A percentile compares a stretch with the other conserved stretches of the same genome.
phyloP scores from a whole-genome alignment of 2,888 invertebrate species.

The Hydropsyche betteni region DNA sequence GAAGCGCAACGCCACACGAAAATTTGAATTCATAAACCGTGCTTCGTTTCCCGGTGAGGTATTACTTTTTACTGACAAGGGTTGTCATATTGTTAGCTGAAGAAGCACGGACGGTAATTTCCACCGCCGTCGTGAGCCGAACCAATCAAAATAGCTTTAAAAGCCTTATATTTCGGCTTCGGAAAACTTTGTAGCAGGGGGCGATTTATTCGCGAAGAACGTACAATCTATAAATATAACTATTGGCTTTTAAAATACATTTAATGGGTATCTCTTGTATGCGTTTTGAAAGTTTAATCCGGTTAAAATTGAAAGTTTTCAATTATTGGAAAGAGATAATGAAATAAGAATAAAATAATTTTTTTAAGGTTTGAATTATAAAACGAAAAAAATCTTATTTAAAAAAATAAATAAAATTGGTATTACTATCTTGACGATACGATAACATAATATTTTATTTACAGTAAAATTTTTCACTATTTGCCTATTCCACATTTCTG shows the following conservation, averaged over 20 bases:
- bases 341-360: too few relatives aligned
- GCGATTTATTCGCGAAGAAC: too few relatives aligned
- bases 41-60: conserved; percentile 12
- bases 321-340: too few relatives aligned
- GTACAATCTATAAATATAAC: too few relatives aligned
- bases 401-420: too few relatives aligned
- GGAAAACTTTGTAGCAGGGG: background rate
- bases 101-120: conserved; percentile 20
- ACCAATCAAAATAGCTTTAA: conserved; percentile 28
- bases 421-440: background rate
- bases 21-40: conserved; percentile 28
- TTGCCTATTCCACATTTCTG: background rate
- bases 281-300: too few relatives aligned
- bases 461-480: background rate
- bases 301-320: too few relatives aligned
- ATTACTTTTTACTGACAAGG: conserved; percentile 41
- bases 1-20: background rate
- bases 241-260: too few relatives aligned
- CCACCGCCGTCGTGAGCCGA: background rate
- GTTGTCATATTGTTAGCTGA: conserved; percentile 39
- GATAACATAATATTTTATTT: background rate
- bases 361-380: too few relatives aligned
- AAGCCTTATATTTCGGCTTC: background rate
- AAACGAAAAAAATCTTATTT: too few relatives aligned
- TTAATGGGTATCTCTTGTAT: too few relatives aligned